Evolutionary conservation across 1,140 invertebrate genomes (phyloP), one percentile per base, ranked within the genome.

Genomic region (Euura lappo): DNA sequence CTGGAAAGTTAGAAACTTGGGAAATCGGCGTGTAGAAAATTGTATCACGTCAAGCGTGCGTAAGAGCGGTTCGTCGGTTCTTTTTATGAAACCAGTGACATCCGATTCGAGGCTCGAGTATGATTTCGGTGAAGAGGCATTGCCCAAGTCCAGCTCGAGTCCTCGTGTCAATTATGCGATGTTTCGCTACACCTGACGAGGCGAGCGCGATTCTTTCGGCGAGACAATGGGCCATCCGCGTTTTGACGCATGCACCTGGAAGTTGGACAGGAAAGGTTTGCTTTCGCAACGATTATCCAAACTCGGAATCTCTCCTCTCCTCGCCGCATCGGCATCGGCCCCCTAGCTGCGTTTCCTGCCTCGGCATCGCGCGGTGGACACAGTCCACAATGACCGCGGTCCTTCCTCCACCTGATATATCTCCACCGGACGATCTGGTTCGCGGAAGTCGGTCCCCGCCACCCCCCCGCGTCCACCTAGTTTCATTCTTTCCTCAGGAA

Each of bases 381-480:
- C 78, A 79, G 78, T 76, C 75, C 77, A 77, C 80, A 80, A 81
- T 81, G 76, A 76, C 76, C 73, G 66, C 45, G 69, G 71, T 72
- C 76, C 75, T 73, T 76, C 72, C 78, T 77, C 78, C 79, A 76
- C 78, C 76, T 75, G 81, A 74, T 78, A 81, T 82, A 83, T 83
- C 83, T 83, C 82, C 80, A 70, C 71, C 77, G 75, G 75, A 72
- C 79, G 81, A 84, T 84, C 82, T 84, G 79, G 78, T 80, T 84
- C 76, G 80, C 81, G 82, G 82, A 84, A 84, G 80, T 81, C 71
- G 44, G 4, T 7, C 46, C 10, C 45, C 4, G 11, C 28, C 46
- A 45, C 45, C 66, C 45, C 66, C 44, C 44, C 70, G 70, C 69
- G 46, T 66, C 51, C 64, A n/a, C 28, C 60, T 60, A 69, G 68